Base-by-base conservation (phyloP, 2,797 vertebrate genomes). In the Streptopelia turtur region DNA sequence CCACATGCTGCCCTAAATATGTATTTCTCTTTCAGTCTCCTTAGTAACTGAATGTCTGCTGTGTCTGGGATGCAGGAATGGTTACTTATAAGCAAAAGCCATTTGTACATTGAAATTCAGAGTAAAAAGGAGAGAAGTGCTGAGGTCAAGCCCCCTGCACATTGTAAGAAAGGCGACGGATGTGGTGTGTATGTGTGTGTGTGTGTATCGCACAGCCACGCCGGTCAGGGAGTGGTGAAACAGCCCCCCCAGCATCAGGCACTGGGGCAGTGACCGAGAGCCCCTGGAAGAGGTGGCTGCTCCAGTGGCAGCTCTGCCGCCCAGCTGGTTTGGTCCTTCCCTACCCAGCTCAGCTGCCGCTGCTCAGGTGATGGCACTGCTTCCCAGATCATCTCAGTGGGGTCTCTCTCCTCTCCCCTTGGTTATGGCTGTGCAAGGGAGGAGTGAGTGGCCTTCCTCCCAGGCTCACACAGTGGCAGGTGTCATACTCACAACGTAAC, bases 201-300 rank as follows among this genome's bases (percentile, higher is more conserved):
- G 3, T 1, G 0, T 41, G 16, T 60, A 17, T 57, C 6, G 1
- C 21, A 3, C 56, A 43, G 72, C 63, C 5, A 3, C 1, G 1
- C 8, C 6, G 3, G 8, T 49, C 3, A 0, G 15, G 57, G n/a
- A 52, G 56, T n/a, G 16, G 0, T 5, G 0, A 5, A 24, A 50
- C 41, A 76, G 55, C 9, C 31, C 33, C 14, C 14, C 30, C 60
- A 24, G 23, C 21, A 1, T 3, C 10, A 8, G 70, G 39, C 87
- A 27, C 53, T 22, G 30, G 43, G 30, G 9, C 11, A 18, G 47
- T 39, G 18, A 7, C 56, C 16, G 2, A 72, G 33, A 30, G 52
- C 10, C 21, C 9, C 30, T 13, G 9, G 17, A 31, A 43, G 37
- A 47, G 39, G 11, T 9, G 3, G 11, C 60, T 65, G 39, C 59